Evolutionary conservation across 1,140 invertebrate genomes (phyloP).

Genomic region (Scaptomyza montana): DNA sequence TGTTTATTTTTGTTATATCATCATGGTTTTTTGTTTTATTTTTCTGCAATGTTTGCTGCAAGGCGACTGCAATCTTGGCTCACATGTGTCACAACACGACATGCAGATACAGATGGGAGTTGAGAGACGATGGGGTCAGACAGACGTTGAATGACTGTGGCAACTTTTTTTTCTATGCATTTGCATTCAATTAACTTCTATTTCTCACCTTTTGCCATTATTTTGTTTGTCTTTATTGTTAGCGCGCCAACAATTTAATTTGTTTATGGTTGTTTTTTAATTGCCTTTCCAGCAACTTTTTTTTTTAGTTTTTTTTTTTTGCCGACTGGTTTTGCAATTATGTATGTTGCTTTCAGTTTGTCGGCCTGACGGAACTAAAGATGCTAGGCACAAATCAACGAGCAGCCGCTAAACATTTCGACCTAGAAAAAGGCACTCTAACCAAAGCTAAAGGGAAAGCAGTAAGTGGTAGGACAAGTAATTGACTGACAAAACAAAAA

Average conservation of each 20-base stretch:
- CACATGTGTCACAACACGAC: conserved; percentile 57
- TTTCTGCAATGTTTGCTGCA: conserved; percentile 43
- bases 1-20: conserved; percentile 37
- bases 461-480: conserved; percentile 10
- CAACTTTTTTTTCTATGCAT: conserved; percentile 48
- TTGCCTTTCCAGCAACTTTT: conserved; percentile 37
- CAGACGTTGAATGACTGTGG: conserved; percentile 17
- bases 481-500: neutral
- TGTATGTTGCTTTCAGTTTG: conserved; percentile 18
- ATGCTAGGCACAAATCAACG: conserved; percentile 56
- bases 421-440: conserved; percentile 61
- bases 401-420: conserved; percentile 70
- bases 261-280: conserved; percentile 60
- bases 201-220: conserved; percentile 61
- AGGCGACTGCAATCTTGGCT: conserved; percentile 46
- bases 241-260: conserved; percentile 68
- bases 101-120: neutral
- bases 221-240: conserved; percentile 16
- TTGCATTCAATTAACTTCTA: conserved; percentile 79
- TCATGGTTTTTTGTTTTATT: conserved; percentile 6
- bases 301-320: conserved; percentile 29
- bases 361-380: conserved; percentile 44
- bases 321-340: conserved; percentile 55
- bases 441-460: conserved; percentile 49
- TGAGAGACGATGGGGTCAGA: neutral